Percentiles rank a stretch among this genome's conserved stretches.
Evolutionary conservation across 2,888 invertebrate genomes (phyloP).

Genomic region (Galeopsomyia nigrocyanea): DNA sequence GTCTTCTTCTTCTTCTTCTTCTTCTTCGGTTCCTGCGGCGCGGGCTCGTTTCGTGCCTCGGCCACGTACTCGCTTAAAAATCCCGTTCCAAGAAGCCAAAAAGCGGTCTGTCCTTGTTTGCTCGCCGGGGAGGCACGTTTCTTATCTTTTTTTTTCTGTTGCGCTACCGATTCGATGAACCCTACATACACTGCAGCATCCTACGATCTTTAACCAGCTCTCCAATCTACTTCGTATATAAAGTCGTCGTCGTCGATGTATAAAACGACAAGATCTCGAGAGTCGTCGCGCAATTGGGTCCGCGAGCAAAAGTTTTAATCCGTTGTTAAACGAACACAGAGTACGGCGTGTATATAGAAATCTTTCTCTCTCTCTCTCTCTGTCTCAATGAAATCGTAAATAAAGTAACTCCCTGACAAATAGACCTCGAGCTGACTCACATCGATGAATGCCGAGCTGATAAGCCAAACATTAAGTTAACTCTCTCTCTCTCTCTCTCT

Average conservation of each 20-base stretch:
- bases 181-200: constrained; percentile 22
- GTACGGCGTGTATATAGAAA: neutral
- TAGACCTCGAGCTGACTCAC: constrained; percentile 18
- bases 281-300: neutral
- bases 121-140: constrained; percentile 16
- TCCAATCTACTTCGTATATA: constrained; percentile 2
- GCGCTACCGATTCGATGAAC: constrained; percentile 33
- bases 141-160: neutral
- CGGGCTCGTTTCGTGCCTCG: constrained; percentile 31
- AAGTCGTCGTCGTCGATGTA: constrained; percentile 21
- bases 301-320: neutral
- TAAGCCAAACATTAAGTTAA: constrained; percentile 35
- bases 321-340: neutral
- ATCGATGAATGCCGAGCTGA: constrained; percentile 40
- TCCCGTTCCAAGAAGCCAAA: constrained; percentile 45
- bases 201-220: constrained; percentile 12
- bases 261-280: neutral
- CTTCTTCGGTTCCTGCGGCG: constrained; percentile 41
- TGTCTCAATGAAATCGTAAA: constrained; percentile 31
- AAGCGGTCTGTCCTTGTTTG: constrained; percentile 43
- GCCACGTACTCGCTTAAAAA: constrained; percentile 36
- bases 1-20: constrained; percentile 23
- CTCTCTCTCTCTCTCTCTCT: constrained; percentile 21
- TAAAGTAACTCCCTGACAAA: constrained; percentile 41
- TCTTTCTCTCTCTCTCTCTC: constrained; percentile 2